Percentiles rank a stretch among this genome's conserved stretches.
Evolutionary conservation across 2,888 invertebrate species (phyloP).

Genomic region (Athetis lepigone): DNA sequence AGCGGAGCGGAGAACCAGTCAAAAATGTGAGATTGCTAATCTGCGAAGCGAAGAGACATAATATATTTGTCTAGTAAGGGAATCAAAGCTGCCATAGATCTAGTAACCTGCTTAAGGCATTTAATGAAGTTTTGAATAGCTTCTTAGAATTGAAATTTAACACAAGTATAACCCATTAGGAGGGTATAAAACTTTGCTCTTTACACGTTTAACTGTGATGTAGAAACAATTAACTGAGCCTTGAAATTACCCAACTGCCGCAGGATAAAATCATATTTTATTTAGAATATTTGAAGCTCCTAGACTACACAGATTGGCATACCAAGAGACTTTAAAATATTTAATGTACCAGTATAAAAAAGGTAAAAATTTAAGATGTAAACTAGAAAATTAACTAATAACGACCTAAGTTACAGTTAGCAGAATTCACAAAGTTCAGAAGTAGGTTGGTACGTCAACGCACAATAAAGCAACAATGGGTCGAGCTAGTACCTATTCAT

Average conservation of each 20-base stretch:
- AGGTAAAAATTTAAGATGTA: conserved; percentile 9
- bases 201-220: conserved; percentile 1
- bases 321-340: conserved; percentile 34
- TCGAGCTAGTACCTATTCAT: no score
- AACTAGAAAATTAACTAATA: conserved; percentile 15
- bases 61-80: no score
- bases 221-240: conserved; percentile 27
- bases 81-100: no score
- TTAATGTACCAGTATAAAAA: conserved; percentile 17
- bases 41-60: no score
- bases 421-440: conserved; percentile 1
- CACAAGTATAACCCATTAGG: no score
- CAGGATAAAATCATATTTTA: conserved; percentile 32
- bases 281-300: conserved; percentile 27
- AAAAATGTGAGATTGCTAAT: no score
- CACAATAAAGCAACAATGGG: no score
- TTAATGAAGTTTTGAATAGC: no score
- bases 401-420: conserved; percentile 4
- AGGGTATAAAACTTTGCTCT: no score
- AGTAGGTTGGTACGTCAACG: not conserved
- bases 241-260: conserved; percentile 10
- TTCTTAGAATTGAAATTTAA: no score
- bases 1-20: no score
- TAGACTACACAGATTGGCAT: conserved; percentile 21
- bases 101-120: no score